Evolutionary conservation across 2,113 vertebrate genomes (phyloP).

Genomic region (Leuciscus idus): DNA sequence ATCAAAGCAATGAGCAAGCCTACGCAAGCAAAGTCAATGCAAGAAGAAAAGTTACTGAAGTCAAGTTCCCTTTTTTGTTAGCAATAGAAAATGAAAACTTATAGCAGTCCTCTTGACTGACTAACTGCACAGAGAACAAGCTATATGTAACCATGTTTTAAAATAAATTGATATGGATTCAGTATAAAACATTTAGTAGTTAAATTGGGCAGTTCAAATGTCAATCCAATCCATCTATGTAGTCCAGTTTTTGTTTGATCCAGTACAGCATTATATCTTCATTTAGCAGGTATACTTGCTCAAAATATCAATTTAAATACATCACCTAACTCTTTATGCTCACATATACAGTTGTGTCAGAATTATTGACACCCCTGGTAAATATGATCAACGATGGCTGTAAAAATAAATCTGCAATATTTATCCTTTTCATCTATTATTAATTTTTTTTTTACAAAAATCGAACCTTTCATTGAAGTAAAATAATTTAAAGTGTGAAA

Average conservation of each 20-base stretch:
- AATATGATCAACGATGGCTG: no score
- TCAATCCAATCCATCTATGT: neutral
- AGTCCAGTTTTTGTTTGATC: no score
- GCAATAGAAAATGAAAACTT: neutral
- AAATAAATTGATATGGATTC: neutral
- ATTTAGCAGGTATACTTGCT: neutral
- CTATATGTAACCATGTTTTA: neutral
- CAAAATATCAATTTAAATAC: neutral
- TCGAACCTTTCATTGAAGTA: no score
- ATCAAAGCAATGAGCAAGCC: conserved; percentile 9
- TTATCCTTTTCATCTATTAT: no score
- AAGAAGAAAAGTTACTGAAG: neutral
- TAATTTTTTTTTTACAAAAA: no score
- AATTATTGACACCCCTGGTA: no score
- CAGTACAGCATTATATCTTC: neutral
- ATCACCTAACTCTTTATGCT: neutral
- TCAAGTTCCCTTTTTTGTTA: neutral
- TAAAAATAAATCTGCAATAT: no score
- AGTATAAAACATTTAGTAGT: neutral
- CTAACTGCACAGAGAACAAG: neutral
- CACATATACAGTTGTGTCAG: no score
- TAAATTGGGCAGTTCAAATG: neutral
- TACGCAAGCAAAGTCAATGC: neutral
- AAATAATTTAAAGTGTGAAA: no score
- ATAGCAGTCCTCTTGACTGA: neutral